Evolutionary conservation across 2,797 vertebrate genomes (phyloP), one percentile per base, ranked within the genome.

Genomic region (Scolopax rusticola): DNA sequence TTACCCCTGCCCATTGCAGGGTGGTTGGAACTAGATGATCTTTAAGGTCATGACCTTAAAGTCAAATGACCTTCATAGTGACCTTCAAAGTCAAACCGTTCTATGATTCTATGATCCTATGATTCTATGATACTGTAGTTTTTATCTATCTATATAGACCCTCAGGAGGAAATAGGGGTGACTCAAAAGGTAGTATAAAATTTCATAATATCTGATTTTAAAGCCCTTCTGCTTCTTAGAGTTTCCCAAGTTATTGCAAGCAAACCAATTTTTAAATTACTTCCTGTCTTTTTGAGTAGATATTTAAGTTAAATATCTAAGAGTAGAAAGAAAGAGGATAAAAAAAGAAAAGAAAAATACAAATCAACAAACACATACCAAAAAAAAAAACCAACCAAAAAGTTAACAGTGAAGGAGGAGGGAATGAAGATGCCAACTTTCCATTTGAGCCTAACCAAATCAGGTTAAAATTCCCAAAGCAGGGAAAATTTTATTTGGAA

Each of bases 131-230:
- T 23, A 23, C 21, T 47, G 21, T 47, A 11, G 11, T 47, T 59
- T 81, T 59, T 81, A 38, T 32, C 20, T 50, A 9, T 15, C 21
- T 65, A 3, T 9, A 19, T 1, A 51, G 19, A 54, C 3, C 2
- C 2, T 51, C n/a, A 85, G 3, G 6, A n/a, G 6, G 4, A 1
- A 6, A 3, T 8, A 3, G 2, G 4, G 23, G 6, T 5, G 1
- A n/a, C 30, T 77, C 16, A 54, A 15, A 78, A 71, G 3, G 1
- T 30, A 41, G 23, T 16, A 18, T 20, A 79, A 70, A 6, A 20
- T 63, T 74, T 75, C 21, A 10, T 0, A 2, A 43, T 14, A 3
- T 11, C 23, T 86, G 57, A 64, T 75, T 67, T 71, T 87, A 64
- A 86, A 68, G 5, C 9, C 3, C 7, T 45, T n/a, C 6, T 51